phyloP scores from a whole-genome alignment of 1,140 invertebrate genomes.

The Zaprionus davidi region DNA sequence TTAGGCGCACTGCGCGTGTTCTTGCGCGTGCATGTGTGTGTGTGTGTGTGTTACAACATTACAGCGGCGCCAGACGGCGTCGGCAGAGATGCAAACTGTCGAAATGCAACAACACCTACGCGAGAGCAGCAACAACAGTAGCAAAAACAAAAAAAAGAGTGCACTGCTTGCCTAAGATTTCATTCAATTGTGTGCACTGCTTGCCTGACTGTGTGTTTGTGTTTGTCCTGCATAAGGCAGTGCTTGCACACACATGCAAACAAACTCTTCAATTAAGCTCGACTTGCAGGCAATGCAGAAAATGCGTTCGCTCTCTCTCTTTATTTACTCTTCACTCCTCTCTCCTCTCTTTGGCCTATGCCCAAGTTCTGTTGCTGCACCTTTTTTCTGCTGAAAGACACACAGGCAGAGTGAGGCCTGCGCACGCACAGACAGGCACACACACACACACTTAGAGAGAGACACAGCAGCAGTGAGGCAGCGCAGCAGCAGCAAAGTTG shows the following conservation, averaged over 20 bases:
- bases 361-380: conserved; percentile 56
- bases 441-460: neutral
- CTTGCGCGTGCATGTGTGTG: neutral
- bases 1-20: conserved; percentile 30
- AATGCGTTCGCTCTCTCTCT: conserved; percentile 19
- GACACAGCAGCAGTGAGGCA: neutral
- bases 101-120: conserved; percentile 20
- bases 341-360: conserved; percentile 24
- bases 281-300: conserved; percentile 29
- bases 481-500: conserved; percentile 25
- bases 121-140: conserved; percentile 14
- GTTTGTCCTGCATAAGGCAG: neutral
- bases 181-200: conserved; percentile 24
- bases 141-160: conserved; percentile 5
- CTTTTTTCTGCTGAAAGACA: conserved; percentile 69
- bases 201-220: conserved; percentile 8
- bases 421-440: conserved; percentile 11
- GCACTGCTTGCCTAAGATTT: conserved; percentile 11
- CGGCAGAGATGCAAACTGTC: conserved; percentile 7
- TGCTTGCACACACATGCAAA: conserved; percentile 5
- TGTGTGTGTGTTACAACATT: conserved; percentile 2
- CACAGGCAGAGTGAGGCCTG: conserved; percentile 3
- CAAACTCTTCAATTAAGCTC: conserved; percentile 38
- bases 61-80: neutral
- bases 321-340: conserved; percentile 1